Conservation (phyloP, 1,140 invertebrate genomes). For the Drosophila lacteicornis region DNA sequence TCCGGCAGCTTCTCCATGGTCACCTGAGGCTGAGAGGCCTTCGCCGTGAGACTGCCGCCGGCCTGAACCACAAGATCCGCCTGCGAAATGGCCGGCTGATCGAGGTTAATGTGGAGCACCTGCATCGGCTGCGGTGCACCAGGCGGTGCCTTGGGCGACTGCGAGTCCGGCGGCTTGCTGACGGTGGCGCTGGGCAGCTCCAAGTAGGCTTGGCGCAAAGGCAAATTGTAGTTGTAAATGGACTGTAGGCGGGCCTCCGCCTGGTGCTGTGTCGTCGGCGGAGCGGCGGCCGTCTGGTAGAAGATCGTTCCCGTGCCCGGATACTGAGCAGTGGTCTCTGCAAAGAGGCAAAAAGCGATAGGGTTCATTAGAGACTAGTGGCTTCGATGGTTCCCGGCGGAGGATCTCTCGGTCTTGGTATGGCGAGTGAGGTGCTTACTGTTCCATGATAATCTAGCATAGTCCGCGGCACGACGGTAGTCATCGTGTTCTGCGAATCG, state of each 20-base stretch:
- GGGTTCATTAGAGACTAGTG: conserved; percentile 6
- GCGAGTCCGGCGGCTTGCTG: conserved; percentile 63
- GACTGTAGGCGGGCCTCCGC: conserved; percentile 69
- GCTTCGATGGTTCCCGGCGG: conserved; percentile 3
- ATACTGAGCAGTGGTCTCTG: conserved; percentile 77
- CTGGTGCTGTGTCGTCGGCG: conserved; percentile 72
- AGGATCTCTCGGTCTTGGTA: conserved; percentile 30
- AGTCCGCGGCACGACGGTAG: conserved; percentile 89
- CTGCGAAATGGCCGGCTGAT: conserved; percentile 79
- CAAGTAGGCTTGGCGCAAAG: conserved; percentile 71
- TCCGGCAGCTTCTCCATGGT: conserved; percentile 82
- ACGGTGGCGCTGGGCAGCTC: conserved; percentile 68
- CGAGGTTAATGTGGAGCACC: conserved; percentile 80
- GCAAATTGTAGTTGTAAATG: conserved; percentile 73
- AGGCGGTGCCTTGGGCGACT: conserved; percentile 47
- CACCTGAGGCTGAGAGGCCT: conserved; percentile 75
- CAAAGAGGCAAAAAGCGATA: conserved; percentile 18
- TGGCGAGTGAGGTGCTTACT: conserved; percentile 87
- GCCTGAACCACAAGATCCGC: conserved; percentile 65
- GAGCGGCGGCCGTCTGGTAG: conserved; percentile 77
- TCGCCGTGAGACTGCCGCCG: conserved; percentile 51
- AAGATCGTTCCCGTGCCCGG: conserved; percentile 76
- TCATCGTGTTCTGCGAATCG: conserved; percentile 91
- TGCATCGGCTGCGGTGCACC: conserved; percentile 61
- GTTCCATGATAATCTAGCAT: conserved; percentile 92